Evolutionary conservation across 2,113 vertebrate species (phyloP).

Genomic region (Garra rufa): DNA sequence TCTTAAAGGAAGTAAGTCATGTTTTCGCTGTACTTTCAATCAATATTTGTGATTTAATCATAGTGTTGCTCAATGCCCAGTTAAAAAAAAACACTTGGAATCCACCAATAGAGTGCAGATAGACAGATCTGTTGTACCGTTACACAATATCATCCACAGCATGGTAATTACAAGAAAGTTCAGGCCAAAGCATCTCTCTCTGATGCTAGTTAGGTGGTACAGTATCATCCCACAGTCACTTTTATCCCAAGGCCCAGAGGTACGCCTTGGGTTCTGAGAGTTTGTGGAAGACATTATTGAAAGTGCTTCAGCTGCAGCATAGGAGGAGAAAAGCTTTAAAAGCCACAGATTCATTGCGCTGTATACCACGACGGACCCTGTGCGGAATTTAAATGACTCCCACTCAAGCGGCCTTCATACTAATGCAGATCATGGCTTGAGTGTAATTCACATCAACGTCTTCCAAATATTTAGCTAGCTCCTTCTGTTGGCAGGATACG

Average conservation of each 20-base stretch:
- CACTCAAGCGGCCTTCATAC: not conserved
- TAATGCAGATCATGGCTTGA: not conserved
- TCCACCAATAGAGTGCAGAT: no score
- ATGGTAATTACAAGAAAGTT: not conserved
- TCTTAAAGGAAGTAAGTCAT: not conserved
- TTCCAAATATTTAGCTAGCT: constrained; percentile 17
- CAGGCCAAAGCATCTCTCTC: not conserved
- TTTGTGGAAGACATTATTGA: not conserved
- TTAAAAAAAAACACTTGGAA: not conserved
- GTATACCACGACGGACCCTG: not conserved
- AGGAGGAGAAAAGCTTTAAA: constrained; percentile 17
- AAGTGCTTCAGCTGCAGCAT: not conserved
- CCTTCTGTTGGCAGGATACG: not conserved
- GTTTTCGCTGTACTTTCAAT: not conserved
- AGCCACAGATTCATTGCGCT: constrained; percentile 34
- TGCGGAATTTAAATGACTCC: constrained; percentile 45
- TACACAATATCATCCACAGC: no score
- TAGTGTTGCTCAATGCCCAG: not conserved
- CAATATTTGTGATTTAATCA: not conserved
- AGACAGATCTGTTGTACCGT: no score
- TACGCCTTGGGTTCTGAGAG: not conserved
- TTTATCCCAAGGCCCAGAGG: constrained; percentile 8
- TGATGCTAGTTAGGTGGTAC: not conserved
- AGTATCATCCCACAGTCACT: not conserved
- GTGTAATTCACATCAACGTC: not conserved